Conservation (phyloP, 2,888 invertebrate genomes). For the Tanypteryx hageni region DNA sequence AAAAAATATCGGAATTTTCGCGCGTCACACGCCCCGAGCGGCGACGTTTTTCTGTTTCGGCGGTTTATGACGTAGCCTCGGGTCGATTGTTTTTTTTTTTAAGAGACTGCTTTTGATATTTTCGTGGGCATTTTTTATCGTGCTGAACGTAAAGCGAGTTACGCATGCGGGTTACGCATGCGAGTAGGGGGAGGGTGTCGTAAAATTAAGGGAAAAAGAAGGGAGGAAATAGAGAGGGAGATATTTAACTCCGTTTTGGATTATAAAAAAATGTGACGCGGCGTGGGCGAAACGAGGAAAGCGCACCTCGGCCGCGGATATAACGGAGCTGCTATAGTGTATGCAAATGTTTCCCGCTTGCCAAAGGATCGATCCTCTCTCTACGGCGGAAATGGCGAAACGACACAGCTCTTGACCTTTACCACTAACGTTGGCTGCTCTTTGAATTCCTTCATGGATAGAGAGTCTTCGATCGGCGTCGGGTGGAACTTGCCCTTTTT, state of each 20-base stretch:
- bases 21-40: not conserved
- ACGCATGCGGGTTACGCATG: not conserved
- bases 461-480: not conserved
- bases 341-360: not conserved
- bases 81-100: constrained; percentile 5
- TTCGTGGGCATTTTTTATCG: not conserved
- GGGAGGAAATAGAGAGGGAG: not conserved
- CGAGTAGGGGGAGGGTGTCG: not conserved
- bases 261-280: not conserved
- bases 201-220: not conserved
- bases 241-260: not conserved
- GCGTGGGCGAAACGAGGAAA: not conserved
- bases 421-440: not conserved
- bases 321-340: not conserved
- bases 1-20: not conserved
- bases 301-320: not conserved
- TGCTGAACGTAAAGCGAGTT: not conserved
- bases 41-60: not conserved
- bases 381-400: not conserved
- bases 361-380: not conserved
- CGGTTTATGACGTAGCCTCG: not conserved
- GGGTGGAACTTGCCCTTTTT: not conserved
- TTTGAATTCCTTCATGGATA: not conserved
- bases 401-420: constrained; percentile 18
- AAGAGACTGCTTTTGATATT: not conserved